A percentile compares a stretch with the other conserved stretches of the same genome.
Evolutionary conservation across 2,797 vertebrate species (phyloP).

Genomic region (Premnoplex brunnescens): DNA sequence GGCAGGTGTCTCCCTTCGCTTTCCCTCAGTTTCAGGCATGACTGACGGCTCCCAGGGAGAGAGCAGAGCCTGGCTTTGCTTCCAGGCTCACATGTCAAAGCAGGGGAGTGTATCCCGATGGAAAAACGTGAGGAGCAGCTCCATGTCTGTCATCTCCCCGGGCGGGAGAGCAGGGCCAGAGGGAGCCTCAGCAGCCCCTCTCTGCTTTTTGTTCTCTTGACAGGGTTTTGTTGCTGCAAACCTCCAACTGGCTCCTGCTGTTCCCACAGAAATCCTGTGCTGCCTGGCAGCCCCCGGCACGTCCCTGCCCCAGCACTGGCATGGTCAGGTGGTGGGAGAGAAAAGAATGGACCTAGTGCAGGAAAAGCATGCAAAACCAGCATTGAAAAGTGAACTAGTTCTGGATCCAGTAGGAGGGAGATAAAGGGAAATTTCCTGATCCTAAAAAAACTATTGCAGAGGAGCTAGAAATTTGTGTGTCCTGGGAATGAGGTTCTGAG

Average conservation of each 20-base stretch:
- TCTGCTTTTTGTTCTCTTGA: conserved; percentile 6
- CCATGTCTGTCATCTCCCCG: neutral
- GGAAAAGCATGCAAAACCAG: neutral
- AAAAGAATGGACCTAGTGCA: neutral
- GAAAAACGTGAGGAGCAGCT: neutral
- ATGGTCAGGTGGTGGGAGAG: neutral
- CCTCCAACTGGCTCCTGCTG: neutral
- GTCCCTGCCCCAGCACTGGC: neutral
- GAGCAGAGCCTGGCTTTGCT: neutral
- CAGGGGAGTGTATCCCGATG: neutral
- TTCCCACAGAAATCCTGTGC: neutral
- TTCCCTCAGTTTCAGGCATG: neutral
- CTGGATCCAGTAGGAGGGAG: neutral
- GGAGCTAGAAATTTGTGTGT: neutral
- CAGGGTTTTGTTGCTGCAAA: neutral
- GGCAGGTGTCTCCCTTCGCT: conserved; percentile 39
- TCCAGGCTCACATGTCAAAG: neutral
- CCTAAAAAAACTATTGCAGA: neutral
- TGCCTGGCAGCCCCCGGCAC: neutral
- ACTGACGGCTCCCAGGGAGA: neutral
- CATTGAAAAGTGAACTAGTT: neutral
- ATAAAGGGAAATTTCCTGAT: neutral
- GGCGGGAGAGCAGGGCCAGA: neutral
- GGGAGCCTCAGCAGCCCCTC: neutral
- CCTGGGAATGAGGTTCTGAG: neutral